phyloP scores from a whole-genome alignment of 2,888 invertebrate genomes.

The Anorthoa munda region DNA sequence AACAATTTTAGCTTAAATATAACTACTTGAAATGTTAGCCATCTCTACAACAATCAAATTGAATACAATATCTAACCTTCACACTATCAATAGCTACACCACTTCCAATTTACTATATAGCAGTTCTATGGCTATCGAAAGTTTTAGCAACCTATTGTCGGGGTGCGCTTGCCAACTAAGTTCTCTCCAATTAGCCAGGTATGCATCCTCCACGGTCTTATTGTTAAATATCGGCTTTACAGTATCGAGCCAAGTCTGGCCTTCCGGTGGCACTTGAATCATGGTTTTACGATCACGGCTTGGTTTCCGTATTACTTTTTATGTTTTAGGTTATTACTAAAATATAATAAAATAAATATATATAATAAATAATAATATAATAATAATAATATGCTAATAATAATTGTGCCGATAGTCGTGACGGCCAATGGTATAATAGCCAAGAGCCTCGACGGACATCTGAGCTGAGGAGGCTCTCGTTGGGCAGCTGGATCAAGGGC shows the following conservation, averaged over 20 bases:
- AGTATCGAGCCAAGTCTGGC: background rate
- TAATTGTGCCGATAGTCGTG: no score
- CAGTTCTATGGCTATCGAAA: slow-evolving; percentile 10
- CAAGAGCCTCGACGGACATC: no score
- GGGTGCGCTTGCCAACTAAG: slow-evolving; percentile 23
- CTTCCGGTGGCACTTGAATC: background rate
- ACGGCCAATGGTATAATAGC: no score
- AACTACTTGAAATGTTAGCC: no score
- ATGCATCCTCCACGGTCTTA: slow-evolving; percentile 33
- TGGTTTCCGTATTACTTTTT: background rate
- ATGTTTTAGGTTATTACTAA: background rate
- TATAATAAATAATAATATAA: no score
- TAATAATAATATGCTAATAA: no score
- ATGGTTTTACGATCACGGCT: background rate
- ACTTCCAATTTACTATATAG: slow-evolving; percentile 8
- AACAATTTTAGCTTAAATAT: no score
- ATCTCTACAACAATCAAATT: background rate
- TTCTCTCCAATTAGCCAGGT: slow-evolving; percentile 42
- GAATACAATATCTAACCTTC: background rate
- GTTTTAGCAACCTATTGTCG: slow-evolving; percentile 29
- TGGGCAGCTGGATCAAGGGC: no score
- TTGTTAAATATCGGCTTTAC: slow-evolving; percentile 37
- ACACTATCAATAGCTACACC: background rate
- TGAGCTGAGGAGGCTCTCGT: no score
- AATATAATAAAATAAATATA: no score